These are phyloP conservation scores for Noctilio leporinus DNA, from an alignment of 2,113 vertebrate species.

Conservation along the genomic window DNA sequence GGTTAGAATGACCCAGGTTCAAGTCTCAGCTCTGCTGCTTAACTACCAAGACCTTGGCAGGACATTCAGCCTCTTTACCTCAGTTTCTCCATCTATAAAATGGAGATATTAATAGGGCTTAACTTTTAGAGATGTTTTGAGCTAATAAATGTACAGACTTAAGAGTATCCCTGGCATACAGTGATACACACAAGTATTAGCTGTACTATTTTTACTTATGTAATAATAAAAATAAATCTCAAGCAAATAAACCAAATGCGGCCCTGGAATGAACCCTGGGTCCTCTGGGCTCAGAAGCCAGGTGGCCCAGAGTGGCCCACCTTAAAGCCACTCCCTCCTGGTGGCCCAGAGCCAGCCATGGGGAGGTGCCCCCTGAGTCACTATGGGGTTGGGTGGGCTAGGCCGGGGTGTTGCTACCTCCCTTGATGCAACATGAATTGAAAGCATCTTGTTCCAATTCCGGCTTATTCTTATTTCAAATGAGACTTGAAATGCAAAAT, in stretches of 20 bases:
- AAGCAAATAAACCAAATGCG: neutral
- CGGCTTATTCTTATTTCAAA: conserved; percentile 14
- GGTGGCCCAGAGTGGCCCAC: neutral
- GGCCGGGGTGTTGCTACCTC: neutral
- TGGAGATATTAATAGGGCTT: neutral
- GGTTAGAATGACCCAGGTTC: neutral
- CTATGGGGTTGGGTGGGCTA: neutral
- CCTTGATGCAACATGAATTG: neutral
- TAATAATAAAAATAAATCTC: neutral
- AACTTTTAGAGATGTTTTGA: neutral
- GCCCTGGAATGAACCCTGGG: neutral
- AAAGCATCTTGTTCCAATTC: conserved; percentile 32
- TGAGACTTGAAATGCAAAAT: conserved; percentile 21
- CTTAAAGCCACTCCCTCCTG: neutral
- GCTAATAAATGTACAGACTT: neutral
- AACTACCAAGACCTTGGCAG: neutral
- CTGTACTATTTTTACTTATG: neutral
- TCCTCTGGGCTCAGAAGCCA: neutral
- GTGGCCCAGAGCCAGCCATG: neutral
- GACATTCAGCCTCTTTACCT: neutral
- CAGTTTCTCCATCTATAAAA: conserved; percentile 3
- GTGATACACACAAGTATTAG: neutral
- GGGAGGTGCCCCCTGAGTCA: neutral
- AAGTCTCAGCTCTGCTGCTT: neutral
- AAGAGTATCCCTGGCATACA: neutral